Percentiles rank a stretch among this genome's conserved stretches.
Evolutionary conservation across 2,113 vertebrate genomes (phyloP).

Genomic region (Furnarius figulus): DNA sequence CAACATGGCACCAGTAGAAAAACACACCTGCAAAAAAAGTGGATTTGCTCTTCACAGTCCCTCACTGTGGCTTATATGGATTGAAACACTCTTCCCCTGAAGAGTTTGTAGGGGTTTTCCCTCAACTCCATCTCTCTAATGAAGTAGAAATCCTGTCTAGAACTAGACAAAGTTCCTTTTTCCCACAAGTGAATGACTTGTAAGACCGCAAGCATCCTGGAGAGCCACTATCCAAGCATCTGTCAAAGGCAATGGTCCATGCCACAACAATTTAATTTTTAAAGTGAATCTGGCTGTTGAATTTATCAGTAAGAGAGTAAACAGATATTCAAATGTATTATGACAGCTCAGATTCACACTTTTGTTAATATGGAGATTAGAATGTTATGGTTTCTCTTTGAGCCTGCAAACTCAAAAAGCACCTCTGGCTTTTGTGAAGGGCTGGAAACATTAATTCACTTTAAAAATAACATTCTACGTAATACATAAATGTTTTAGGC

Average conservation of each 20-base stretch:
- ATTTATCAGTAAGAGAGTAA: not conserved
- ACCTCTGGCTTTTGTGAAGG: not conserved
- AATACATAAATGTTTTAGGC: not conserved
- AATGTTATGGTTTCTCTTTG: not conserved
- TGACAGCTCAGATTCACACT: not conserved
- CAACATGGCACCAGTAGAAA: not conserved
- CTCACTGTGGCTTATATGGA: not conserved
- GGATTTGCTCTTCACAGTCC: not conserved
- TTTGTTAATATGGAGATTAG: not conserved
- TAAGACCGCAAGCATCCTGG: not conserved
- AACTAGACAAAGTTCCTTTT: not conserved
- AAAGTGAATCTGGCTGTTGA: not conserved
- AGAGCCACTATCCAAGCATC: not conserved
- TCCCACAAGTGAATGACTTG: accelerated
- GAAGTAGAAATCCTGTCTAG: not conserved
- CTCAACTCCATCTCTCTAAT: not conserved
- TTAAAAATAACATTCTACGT: not conserved
- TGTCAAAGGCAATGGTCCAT: not conserved
- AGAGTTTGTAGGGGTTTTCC: not conserved
- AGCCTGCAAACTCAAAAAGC: not conserved
- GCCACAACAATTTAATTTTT: not conserved
- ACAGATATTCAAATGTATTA: not conserved
- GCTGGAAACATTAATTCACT: not conserved
- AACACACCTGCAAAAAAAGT: not conserved
- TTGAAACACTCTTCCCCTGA: not conserved